Evolutionary conservation across 2,888 invertebrate species (phyloP).

Genomic region (Thecophora atra): DNA sequence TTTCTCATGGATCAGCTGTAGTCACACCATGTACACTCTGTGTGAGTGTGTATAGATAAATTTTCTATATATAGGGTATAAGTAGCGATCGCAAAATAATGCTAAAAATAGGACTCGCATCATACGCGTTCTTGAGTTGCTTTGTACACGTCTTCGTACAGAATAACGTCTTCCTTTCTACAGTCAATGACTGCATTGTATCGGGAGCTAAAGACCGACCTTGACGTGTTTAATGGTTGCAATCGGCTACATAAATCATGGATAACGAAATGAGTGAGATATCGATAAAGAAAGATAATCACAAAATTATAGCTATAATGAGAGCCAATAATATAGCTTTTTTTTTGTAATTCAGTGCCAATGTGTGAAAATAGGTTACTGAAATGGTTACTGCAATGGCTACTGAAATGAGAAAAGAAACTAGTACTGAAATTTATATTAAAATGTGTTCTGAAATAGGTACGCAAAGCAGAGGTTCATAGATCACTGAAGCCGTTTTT

Average conservation of each 20-base stretch:
- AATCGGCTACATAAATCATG: background rate
- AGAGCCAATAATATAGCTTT: too few relatives aligned
- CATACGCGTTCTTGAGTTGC: background rate
- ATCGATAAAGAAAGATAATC: too few relatives aligned
- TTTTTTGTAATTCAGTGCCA: too few relatives aligned
- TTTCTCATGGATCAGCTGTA: too few relatives aligned
- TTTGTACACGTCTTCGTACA: background rate
- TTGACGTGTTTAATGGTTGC: conserved; percentile 9
- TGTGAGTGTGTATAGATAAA: background rate
- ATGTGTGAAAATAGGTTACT: too few relatives aligned
- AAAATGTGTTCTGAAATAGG: too few relatives aligned
- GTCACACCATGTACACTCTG: background rate
- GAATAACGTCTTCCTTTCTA: background rate
- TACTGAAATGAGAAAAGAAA: too few relatives aligned
- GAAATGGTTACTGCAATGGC: too few relatives aligned
- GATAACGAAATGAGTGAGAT: background rate
- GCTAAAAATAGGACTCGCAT: conserved; percentile 9
- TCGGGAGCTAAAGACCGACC: conserved; percentile 13
- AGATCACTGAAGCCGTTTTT: too few relatives aligned
- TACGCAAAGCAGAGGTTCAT: too few relatives aligned
- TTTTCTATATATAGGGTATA: background rate
- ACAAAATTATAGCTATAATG: too few relatives aligned
- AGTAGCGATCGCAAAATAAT: conserved; percentile 8
- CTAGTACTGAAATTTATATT: too few relatives aligned
- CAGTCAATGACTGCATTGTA: conserved; percentile 19